These are phyloP conservation scores for Montipora capitata DNA, from an alignment of 92 coral and sea anemone species.

Conservation along the genomic window DNA sequence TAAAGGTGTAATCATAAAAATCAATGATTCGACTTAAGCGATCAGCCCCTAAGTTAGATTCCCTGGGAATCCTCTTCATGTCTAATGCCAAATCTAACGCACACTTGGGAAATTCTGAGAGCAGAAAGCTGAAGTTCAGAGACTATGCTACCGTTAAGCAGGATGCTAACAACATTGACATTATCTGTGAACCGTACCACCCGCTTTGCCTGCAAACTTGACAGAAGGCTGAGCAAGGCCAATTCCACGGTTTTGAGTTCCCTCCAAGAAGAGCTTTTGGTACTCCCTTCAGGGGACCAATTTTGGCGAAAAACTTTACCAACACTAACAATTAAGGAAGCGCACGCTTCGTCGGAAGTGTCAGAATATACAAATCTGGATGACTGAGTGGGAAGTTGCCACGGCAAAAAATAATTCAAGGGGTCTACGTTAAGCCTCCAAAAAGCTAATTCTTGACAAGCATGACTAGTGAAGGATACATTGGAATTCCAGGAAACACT, in stretches of 20 bases:
- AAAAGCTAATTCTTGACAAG: slow-evolving; percentile 36
- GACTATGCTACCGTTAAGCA: slow-evolving; percentile 45
- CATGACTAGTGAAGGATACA: too few species aligned
- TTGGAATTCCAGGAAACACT: slow-evolving; percentile 54
- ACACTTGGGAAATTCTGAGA: slow-evolving; percentile 9
- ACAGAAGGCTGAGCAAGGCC: slow-evolving; percentile 1
- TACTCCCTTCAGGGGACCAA: not conserved
- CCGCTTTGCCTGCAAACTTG: slow-evolving; percentile 4
- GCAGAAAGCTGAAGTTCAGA: too few species aligned
- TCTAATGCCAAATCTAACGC: slow-evolving; percentile 17
- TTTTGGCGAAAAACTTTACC: too few species aligned
- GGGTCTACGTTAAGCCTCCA: slow-evolving; percentile 38
- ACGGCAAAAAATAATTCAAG: slow-evolving; percentile 21
- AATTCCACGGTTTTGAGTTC: slow-evolving; percentile 9
- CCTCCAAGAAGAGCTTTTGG: slow-evolving; percentile 47
- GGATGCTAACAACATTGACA: slow-evolving; percentile 27
- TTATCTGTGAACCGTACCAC: slow-evolving; percentile 55
- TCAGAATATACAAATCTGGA: slow-evolving; percentile 51
- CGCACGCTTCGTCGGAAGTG: slow-evolving; percentile 60
- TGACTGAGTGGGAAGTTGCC: slow-evolving; percentile 29
- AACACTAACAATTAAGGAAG: slow-evolving; percentile 36
- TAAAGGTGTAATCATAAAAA: not conserved
- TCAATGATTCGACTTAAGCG: slow-evolving; percentile 31
- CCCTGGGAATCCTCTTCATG: slow-evolving; percentile 69
- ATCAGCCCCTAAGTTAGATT: slow-evolving; percentile 51